Percentiles rank a stretch among this genome's conserved stretches.
phyloP scores from a whole-genome alignment of 2,888 invertebrate species.

The Acrocyrtus sp. region DNA sequence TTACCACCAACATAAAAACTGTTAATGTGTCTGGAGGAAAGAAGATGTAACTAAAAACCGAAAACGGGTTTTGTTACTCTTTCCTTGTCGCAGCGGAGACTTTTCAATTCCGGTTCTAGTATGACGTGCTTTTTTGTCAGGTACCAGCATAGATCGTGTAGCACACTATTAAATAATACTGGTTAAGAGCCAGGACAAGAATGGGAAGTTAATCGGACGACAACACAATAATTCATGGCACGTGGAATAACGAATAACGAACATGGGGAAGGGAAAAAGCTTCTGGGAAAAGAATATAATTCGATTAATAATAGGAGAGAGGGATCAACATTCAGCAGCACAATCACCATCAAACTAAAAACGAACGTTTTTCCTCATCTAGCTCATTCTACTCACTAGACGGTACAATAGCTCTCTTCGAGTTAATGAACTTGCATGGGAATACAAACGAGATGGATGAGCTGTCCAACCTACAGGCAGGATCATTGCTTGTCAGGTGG shows the following conservation, averaged over 20 bases:
- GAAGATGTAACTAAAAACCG: too few species aligned
- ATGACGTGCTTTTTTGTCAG: too few species aligned
- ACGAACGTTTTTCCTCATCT: not conserved
- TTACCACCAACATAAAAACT: constrained; percentile 1
- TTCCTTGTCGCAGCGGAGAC: too few species aligned
- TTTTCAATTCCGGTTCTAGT: too few species aligned
- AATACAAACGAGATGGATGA: constrained; percentile 30
- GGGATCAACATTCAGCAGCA: too few species aligned
- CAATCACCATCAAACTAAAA: constrained; percentile 1
- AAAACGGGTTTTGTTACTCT: too few species aligned
- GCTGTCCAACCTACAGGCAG: constrained; percentile 9
- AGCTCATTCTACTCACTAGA: not conserved
- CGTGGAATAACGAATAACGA: constrained; percentile 40
- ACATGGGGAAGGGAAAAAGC: not conserved
- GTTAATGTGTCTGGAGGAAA: too few species aligned
- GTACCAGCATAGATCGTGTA: too few species aligned
- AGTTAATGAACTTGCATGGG: constrained; percentile 30
- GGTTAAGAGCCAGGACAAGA: not conserved
- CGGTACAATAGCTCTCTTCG: not conserved
- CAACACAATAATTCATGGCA: constrained; percentile 38
- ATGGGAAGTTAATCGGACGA: not conserved
- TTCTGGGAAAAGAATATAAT: constrained; percentile 27
- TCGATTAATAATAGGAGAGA: constrained; percentile 38
- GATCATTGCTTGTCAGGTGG: not conserved
- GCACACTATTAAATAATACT: too few species aligned